These are phyloP conservation scores for Chloropsis cyanopogon DNA, from an alignment of 2,113 vertebrate species.

Conservation along the genomic window DNA sequence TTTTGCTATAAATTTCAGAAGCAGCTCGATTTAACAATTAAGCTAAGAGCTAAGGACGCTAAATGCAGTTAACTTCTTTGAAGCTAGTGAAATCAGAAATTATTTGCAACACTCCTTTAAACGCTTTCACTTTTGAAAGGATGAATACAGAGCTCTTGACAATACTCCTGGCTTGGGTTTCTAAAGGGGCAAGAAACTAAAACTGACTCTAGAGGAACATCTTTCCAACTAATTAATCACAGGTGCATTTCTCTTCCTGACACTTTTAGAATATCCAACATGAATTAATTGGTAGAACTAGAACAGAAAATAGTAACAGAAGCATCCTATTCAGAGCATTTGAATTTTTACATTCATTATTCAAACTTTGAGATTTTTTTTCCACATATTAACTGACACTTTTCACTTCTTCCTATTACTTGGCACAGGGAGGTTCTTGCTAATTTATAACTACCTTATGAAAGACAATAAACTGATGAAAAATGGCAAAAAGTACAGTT, in stretches of 20 bases:
- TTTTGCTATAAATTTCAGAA: slow-evolving; percentile 68
- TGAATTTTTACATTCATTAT: background rate
- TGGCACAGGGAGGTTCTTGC: background rate
- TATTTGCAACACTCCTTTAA: slow-evolving; percentile 53
- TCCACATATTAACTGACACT: background rate
- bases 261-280: background rate
- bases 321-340: background rate
- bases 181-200: background rate
- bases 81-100: slow-evolving; percentile 18
- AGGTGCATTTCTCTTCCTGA: background rate
- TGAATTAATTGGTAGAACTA: background rate
- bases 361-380: background rate
- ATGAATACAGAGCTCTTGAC: background rate
- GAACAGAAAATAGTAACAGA: background rate
- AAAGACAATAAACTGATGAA: background rate
- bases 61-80: slow-evolving; percentile 50
- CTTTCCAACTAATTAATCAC: background rate
- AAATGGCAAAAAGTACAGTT: background rate
- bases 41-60: slow-evolving; percentile 43
- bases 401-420: slow-evolving; percentile 27
- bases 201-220: background rate
- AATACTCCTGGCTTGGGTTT: background rate
- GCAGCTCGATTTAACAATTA: slow-evolving; percentile 65
- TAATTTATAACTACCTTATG: slow-evolving; percentile 23
- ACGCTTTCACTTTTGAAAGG: background rate